phyloP scores from a whole-genome alignment of 2,113 vertebrate species.

The Zosterops hypoxanthus region DNA sequence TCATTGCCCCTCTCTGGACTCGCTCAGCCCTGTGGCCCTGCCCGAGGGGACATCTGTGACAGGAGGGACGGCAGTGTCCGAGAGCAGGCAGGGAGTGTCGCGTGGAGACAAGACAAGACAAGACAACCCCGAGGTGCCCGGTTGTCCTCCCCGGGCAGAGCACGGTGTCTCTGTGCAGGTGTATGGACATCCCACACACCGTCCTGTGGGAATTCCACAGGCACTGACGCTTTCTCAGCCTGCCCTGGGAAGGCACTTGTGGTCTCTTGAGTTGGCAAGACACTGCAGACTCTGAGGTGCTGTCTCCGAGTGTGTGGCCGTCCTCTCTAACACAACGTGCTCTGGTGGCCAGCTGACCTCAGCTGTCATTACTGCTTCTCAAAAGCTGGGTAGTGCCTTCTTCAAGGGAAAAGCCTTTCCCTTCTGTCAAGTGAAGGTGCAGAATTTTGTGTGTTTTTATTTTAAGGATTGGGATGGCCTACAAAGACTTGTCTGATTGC shows the following conservation, averaged over 20 bases:
- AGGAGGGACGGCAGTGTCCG: too few relatives aligned
- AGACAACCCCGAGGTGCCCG: accelerated
- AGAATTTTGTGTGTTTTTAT: background rate
- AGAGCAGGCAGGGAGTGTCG: background rate
- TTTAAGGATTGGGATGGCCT: background rate
- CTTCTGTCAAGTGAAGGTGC: background rate
- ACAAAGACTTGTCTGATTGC: background rate
- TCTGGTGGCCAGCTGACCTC: background rate
- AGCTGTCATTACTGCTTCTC: background rate
- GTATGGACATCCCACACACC: accelerated
- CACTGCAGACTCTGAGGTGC: background rate
- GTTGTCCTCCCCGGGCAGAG: background rate
- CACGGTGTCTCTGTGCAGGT: accelerated
- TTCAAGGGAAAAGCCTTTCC: background rate
- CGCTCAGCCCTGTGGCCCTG: accelerated
- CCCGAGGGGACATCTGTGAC: background rate
- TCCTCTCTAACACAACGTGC: accelerated
- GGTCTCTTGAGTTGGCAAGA: background rate
- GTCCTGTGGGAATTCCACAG: accelerated
- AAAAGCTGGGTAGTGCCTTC: background rate
- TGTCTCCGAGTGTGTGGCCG: accelerated
- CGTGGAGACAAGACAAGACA: accelerated
- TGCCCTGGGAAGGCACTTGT: background rate
- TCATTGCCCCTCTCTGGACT: background rate
- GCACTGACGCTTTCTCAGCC: accelerated